Conservation (phyloP, 2,797 vertebrate species). For the Pteronotus mesoamericanus region DNA sequence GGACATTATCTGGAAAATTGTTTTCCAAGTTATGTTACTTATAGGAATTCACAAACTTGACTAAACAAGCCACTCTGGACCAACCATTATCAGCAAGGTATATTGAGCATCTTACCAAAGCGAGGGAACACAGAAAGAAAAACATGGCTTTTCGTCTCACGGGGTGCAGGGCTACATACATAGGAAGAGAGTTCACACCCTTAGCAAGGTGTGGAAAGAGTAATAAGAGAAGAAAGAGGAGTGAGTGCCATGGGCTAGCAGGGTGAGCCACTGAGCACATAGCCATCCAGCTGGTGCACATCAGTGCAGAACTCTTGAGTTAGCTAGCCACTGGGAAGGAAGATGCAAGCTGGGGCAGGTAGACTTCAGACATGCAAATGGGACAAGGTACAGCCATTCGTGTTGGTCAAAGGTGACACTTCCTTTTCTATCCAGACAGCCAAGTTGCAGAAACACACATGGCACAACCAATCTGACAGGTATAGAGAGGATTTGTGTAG, state of each 20-base stretch:
- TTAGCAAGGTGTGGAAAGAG: not conserved
- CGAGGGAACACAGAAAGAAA: not conserved
- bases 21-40: not conserved
- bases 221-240: not conserved
- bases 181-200: not conserved
- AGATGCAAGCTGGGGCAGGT: not conserved
- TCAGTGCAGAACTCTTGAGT: not conserved
- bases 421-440: not conserved
- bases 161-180: not conserved
- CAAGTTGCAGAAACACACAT: not conserved
- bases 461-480: not conserved
- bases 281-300: not conserved
- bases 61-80: not conserved
- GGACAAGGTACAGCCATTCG: not conserved
- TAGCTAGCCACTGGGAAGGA: not conserved
- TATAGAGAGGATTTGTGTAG: not conserved
- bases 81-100: not conserved
- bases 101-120: not conserved
- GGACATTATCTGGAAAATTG: not conserved
- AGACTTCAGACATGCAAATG: not conserved
- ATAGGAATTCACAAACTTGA: not conserved
- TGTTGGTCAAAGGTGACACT: not conserved
- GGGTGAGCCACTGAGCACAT: not conserved
- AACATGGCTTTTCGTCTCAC: not conserved
- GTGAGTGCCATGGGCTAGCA: not conserved